Conservation (phyloP, 2,797 vertebrate genomes). For the Sebastes oblongus region DNA sequence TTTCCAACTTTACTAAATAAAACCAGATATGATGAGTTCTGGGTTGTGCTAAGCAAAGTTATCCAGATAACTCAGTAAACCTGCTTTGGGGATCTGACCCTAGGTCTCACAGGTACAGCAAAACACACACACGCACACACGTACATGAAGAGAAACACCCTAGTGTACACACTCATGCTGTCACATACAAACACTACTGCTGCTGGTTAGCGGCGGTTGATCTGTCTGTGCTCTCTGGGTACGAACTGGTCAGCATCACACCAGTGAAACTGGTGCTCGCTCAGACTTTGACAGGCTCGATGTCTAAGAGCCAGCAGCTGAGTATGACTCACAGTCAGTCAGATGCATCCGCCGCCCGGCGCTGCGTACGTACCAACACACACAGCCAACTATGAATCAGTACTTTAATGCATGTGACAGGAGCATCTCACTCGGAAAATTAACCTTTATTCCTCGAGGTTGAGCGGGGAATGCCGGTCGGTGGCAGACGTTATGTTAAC, state of each 20-base stretch:
- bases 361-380: conserved; percentile 15
- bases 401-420: conserved; percentile 70
- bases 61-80: background rate
- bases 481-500: conserved; percentile 1
- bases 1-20: background rate
- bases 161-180: background rate
- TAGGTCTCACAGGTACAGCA: background rate
- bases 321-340: conserved; percentile 22
- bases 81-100: background rate
- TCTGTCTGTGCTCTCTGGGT: background rate
- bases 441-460: conserved; percentile 64
- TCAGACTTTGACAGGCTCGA: conserved; percentile 37
- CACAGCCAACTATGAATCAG: conserved; percentile 42
- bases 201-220: background rate
- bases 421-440: conserved; percentile 76
- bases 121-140: background rate
- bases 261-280: background rate
- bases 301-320: conserved; percentile 32
- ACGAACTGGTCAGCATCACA: conserved; percentile 4
- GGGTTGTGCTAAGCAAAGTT: background rate
- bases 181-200: background rate
- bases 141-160: background rate
- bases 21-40: background rate
- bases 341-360: background rate
- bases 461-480: conserved; percentile 8